Percentiles rank a stretch among this genome's conserved stretches.
Evolutionary conservation across 2,888 invertebrate species (phyloP).

Genomic region (Euplagia quadripunctaria): DNA sequence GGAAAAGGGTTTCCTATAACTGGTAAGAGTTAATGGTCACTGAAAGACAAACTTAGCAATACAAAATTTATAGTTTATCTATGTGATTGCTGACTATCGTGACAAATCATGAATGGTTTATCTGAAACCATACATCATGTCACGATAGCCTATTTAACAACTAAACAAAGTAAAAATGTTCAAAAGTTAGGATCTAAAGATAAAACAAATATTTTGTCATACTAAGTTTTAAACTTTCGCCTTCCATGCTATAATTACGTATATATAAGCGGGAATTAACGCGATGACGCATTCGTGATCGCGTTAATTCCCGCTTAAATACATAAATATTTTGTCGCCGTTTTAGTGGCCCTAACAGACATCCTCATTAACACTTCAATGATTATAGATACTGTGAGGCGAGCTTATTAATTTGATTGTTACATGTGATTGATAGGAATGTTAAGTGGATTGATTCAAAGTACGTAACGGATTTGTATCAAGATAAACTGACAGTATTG

Average conservation of each 20-base stretch:
- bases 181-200: no score
- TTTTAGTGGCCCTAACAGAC: constrained; percentile 31
- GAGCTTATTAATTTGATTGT: constrained; percentile 65
- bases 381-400: constrained; percentile 48
- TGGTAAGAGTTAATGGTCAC: background rate
- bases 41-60: background rate
- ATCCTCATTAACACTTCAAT: constrained; percentile 61
- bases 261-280: no score
- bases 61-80: no score
- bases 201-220: no score
- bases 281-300: no score
- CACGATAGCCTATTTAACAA: background rate
- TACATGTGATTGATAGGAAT: constrained; percentile 64
- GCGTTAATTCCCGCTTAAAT: no score
- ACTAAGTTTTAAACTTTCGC: no score
- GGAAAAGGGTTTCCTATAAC: background rate
- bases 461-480: constrained; percentile 53
- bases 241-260: no score
- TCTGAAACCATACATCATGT: no score
- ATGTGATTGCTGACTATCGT: background rate
- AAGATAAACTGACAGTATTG: constrained; percentile 46
- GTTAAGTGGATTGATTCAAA: constrained; percentile 63
- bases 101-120: background rate
- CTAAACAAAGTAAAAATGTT: no score
- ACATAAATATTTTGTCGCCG: background rate